phyloP scores from a whole-genome alignment of 2,888 invertebrate genomes.

The Dryomyza anilis region DNA sequence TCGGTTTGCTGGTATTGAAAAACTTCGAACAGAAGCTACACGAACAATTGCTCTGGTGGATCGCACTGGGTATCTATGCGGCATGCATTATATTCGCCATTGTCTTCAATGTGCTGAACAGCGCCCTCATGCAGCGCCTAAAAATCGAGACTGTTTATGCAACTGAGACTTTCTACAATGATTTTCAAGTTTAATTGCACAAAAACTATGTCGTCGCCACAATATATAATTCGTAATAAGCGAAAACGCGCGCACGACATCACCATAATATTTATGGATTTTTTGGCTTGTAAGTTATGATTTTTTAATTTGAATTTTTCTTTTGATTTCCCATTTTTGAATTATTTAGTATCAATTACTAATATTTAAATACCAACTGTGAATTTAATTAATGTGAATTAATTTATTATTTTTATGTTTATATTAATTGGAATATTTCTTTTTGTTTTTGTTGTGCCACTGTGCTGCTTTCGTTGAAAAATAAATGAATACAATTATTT shows the following conservation, averaged over 20 bases:
- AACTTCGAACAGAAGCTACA: conserved; percentile 95
- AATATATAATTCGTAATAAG: not conserved
- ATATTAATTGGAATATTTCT: not conserved
- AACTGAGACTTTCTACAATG: conserved; percentile 54
- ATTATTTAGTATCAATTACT: not conserved
- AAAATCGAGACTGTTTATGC: conserved; percentile 52
- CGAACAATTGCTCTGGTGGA: conserved; percentile 96
- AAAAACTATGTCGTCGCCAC: not conserved
- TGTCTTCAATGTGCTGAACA: conserved; percentile 88
- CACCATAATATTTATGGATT: conserved; percentile 8
- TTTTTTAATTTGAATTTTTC: conserved; percentile 3
- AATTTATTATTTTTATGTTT: not conserved
- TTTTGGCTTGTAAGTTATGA: not conserved
- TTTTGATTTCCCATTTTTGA: not conserved
- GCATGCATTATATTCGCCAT: conserved; percentile 93
- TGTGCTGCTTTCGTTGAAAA: not conserved
- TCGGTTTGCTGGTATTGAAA: conserved; percentile 90
- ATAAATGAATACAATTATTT: not conserved
- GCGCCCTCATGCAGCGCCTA: conserved; percentile 55
- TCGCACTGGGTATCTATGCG: conserved; percentile 89
- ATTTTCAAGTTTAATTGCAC: conserved; percentile 48
- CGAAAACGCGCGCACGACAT: not conserved
- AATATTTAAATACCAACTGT: not conserved
- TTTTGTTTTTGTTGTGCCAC: not conserved
- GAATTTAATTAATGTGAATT: not conserved